Conservation (phyloP, 2,113 vertebrate genomes). For the Ictidomys tridecemlineatus region DNA sequence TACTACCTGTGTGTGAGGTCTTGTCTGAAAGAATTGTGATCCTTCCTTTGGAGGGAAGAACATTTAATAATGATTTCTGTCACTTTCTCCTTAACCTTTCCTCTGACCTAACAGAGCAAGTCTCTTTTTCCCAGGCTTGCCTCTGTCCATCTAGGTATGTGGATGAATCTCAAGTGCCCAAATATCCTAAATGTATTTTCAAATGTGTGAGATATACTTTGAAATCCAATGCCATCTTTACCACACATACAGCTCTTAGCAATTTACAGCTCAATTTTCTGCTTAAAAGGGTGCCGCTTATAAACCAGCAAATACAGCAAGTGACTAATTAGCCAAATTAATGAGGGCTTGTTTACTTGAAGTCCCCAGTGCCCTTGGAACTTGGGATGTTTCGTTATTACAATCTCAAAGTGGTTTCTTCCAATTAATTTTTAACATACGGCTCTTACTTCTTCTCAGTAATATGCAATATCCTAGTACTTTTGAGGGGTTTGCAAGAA, state of each 20-base stretch:
- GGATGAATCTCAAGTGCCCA: constrained; percentile 23
- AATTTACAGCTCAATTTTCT: constrained; percentile 80
- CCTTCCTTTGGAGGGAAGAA: neutral
- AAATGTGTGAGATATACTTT: neutral
- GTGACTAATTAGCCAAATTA: constrained; percentile 84
- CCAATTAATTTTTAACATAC: constrained; percentile 67
- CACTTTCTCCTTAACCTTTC: neutral
- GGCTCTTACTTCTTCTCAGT: constrained; percentile 56
- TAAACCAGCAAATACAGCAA: constrained; percentile 79
- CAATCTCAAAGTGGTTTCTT: constrained; percentile 76
- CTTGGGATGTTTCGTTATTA: constrained; percentile 70
- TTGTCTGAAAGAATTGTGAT: neutral
- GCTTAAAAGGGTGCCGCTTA: constrained; percentile 75
- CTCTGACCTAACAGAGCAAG: neutral
- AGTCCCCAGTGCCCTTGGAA: constrained; percentile 77
- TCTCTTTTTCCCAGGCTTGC: neutral
- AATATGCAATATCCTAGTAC: constrained; percentile 62
- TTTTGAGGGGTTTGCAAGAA: constrained; percentile 65
- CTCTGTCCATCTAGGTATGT: neutral
- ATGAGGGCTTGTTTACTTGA: constrained; percentile 83
- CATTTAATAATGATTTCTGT: neutral
- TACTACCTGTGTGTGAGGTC: neutral
- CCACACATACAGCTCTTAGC: constrained; percentile 62
- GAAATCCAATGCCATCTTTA: constrained; percentile 35
- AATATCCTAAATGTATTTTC: neutral